Conservation (phyloP, 2,113 vertebrate genomes). For the Sarotherodon lohbergeri region DNA sequence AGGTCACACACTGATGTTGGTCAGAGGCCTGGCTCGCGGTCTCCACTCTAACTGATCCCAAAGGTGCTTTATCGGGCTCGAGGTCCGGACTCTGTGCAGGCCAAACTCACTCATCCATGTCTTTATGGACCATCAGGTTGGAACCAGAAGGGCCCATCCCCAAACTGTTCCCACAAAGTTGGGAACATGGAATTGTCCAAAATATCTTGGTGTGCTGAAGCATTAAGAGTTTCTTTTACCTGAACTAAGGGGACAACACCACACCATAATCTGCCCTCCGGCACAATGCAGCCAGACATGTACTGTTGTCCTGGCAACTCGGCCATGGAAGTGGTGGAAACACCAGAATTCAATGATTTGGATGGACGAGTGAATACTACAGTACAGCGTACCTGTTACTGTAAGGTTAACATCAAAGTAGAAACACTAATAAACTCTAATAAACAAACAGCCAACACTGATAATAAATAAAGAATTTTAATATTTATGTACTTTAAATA, state of each 20-base stretch:
- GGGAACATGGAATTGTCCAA: neutral
- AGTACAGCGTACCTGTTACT: neutral
- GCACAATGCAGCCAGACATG: neutral
- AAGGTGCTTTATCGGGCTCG: neutral
- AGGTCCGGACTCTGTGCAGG: neutral
- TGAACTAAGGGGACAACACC: neutral
- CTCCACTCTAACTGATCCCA: neutral
- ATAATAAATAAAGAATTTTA: conserved; percentile 50
- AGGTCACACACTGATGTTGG: neutral
- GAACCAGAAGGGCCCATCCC: no score
- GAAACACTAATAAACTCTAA: neutral
- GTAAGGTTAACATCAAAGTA: neutral
- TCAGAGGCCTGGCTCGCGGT: neutral
- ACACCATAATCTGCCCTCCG: neutral
- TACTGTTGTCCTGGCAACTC: neutral
- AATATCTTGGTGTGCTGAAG: neutral
- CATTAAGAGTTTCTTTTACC: neutral
- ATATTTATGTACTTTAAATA: conserved; percentile 25
- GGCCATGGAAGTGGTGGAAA: rapidly evolving
- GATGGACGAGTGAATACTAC: neutral
- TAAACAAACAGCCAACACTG: neutral
- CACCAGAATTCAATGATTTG: neutral
- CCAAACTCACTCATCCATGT: no score
- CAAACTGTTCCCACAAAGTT: neutral
- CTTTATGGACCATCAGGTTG: no score